These are phyloP conservation scores for Mormyrops boulengeri DNA, from an alignment of 2,797 vertebrate species.

Conservation along the genomic window DNA sequence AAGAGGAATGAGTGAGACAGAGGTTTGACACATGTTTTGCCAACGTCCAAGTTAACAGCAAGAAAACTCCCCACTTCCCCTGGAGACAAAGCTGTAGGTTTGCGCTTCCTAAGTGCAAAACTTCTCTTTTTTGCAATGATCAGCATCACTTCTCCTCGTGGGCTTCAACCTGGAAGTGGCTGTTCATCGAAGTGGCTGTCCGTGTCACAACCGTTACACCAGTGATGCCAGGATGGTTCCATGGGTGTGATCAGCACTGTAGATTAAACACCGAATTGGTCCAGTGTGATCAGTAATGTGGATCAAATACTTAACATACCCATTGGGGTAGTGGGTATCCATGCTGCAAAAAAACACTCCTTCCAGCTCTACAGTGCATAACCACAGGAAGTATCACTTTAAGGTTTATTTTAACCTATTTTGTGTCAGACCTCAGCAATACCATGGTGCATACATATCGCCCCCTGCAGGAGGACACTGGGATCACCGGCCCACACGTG, in stretches of 20 bases:
- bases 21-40: neutral
- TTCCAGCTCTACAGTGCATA: neutral
- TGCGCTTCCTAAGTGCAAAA: neutral
- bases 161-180: neutral
- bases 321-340: neutral
- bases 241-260: neutral
- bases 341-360: neutral
- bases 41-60: neutral
- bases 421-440: neutral
- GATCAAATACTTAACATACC: neutral
- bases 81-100: neutral
- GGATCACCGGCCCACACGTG: conserved; percentile 66
- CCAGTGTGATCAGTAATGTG: neutral
- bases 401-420: neutral
- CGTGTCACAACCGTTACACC: neutral
- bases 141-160: neutral
- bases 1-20: neutral
- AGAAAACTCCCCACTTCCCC: neutral
- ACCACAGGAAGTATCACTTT: neutral
- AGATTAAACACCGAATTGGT: neutral
- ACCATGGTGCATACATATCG: neutral
- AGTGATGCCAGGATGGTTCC: neutral
- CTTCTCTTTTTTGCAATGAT: neutral
- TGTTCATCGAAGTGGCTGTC: neutral
- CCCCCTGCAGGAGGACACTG: conserved; percentile 71